A percentile compares a stretch with the other conserved stretches of the same genome.
phyloP scores from a whole-genome alignment of 2,888 invertebrate genomes.

The Protophormia terraenovae region DNA sequence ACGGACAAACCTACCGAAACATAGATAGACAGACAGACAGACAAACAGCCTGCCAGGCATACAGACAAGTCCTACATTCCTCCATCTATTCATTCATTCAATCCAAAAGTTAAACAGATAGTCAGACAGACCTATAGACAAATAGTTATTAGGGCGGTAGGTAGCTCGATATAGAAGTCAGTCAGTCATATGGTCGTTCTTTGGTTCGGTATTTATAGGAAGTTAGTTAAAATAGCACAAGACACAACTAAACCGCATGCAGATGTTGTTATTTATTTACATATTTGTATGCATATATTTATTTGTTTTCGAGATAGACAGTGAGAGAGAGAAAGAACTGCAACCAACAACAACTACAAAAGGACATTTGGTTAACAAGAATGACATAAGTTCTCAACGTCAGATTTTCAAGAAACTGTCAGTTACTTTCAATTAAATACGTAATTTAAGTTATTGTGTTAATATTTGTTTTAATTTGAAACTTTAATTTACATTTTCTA shows the following conservation, averaged over 20 bases:
- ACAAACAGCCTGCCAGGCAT: neutral
- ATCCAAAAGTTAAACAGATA: neutral
- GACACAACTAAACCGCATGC: conserved; percentile 40
- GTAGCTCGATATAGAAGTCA: neutral
- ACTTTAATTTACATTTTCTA: neutral
- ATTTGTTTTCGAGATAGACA: too few relatives aligned
- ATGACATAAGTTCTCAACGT: conserved; percentile 10
- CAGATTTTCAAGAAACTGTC: conserved; percentile 10
- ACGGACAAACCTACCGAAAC: neutral
- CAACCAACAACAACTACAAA: conserved; percentile 4
- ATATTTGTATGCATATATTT: neutral
- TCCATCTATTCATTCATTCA: too few relatives aligned
- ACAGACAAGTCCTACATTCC: too few relatives aligned
- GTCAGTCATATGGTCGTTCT: neutral
- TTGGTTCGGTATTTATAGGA: neutral
- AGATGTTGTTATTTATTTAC: conserved; percentile 23
- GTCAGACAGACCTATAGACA: conserved; percentile 2
- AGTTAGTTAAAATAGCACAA: conserved; percentile 17
- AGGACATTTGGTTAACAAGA: conserved; percentile 7
- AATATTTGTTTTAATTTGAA: conserved; percentile 24
- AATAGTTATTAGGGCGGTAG: conserved; percentile 21
- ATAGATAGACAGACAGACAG: neutral
- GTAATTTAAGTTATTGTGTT: neutral
- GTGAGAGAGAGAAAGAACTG: neutral
- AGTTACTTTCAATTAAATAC: neutral